Evolutionary conservation across 1,140 invertebrate genomes (phyloP).

Genomic region (Heterodera schachtii): DNA sequence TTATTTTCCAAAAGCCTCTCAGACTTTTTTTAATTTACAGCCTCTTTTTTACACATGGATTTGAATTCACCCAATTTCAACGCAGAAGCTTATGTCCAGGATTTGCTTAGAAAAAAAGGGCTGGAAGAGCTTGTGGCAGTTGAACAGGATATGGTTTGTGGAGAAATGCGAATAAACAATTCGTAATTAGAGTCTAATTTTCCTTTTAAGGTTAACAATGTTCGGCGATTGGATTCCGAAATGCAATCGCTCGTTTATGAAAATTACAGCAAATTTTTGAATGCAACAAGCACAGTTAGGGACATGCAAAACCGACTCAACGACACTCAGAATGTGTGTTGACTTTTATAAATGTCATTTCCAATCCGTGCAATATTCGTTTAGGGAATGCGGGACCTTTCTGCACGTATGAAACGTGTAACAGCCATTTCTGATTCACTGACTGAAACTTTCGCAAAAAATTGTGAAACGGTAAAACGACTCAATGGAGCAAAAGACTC

Average conservation of each 20-base stretch:
- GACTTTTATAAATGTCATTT: neutral
- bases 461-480: conserved; percentile 42
- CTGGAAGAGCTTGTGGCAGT: conserved; percentile 51
- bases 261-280: conserved; percentile 55
- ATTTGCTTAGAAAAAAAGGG: conserved; percentile 45
- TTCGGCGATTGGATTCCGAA: conserved; percentile 49
- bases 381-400: conserved; percentile 42
- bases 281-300: conserved; percentile 49
- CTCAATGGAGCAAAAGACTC: conserved; percentile 44
- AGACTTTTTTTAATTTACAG: too few species aligned
- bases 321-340: conserved; percentile 40
- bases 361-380: neutral
- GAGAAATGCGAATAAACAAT: neutral
- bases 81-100: conserved; percentile 42
- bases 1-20: too few species aligned
- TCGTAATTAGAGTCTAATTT: conserved; percentile 3
- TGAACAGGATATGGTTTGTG: conserved; percentile 49
- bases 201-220: conserved; percentile 30
- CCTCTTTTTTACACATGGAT: conserved; percentile 21
- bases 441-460: conserved; percentile 39
- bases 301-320: conserved; percentile 44
- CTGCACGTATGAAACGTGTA: conserved; percentile 39
- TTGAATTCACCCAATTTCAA: conserved; percentile 51
- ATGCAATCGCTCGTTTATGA: conserved; percentile 54
- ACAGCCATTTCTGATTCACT: conserved; percentile 36